These are phyloP conservation scores for Desmodus rotundus DNA, from an alignment of 2,113 vertebrate genomes.

Conservation along the genomic window DNA sequence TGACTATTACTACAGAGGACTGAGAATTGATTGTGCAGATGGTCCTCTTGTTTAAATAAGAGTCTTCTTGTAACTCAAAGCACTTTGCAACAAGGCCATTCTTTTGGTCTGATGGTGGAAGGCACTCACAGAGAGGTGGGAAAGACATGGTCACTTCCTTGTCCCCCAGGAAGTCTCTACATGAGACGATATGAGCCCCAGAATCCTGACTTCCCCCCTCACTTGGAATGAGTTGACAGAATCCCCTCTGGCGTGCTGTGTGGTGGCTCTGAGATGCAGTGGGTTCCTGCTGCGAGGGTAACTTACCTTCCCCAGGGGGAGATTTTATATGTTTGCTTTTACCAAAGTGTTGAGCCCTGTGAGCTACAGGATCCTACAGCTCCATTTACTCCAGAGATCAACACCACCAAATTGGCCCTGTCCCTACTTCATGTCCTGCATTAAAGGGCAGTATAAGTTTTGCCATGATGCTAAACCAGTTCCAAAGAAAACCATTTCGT, in stretches of 20 bases:
- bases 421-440: slow-evolving; percentile 44
- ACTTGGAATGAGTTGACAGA: neutral
- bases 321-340: neutral
- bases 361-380: neutral
- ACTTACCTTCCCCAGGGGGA: neutral
- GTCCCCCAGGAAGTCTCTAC: neutral
- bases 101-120: neutral
- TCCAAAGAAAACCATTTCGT: slow-evolving; percentile 52
- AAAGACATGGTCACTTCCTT: neutral
- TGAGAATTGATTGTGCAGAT: neutral
- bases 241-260: neutral
- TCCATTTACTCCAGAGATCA: slow-evolving; percentile 42
- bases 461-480: slow-evolving; percentile 54
- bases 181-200: neutral
- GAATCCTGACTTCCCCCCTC: neutral
- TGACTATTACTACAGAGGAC: neutral
- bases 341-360: neutral
- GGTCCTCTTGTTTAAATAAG: neutral
- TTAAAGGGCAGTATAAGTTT: slow-evolving; percentile 57
- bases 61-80: neutral
- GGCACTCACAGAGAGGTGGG: neutral
- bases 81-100: neutral
- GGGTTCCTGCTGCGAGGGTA: neutral
- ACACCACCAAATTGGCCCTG: slow-evolving; percentile 25
- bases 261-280: neutral